These are phyloP conservation scores for Siphlonurus alternatus DNA, from an alignment of 2,888 invertebrate genomes.

Conservation along the genomic window DNA sequence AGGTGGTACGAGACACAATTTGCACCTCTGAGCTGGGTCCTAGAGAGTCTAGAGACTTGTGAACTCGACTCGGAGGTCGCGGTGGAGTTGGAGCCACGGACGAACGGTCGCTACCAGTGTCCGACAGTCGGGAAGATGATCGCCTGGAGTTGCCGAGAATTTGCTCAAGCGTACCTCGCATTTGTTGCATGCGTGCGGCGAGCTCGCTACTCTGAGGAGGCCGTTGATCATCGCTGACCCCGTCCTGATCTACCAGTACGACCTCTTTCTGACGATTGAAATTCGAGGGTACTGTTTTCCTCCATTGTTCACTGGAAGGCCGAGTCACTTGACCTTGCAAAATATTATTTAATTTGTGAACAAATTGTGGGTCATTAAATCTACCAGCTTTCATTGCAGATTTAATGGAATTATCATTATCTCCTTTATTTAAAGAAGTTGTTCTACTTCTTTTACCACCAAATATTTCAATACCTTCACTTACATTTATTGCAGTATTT, in stretches of 20 bases:
- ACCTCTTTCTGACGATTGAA: neutral
- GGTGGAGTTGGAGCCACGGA: neutral
- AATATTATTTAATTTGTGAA: neutral
- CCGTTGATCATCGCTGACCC: neutral
- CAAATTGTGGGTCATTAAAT: neutral
- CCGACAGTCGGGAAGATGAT: too few relatives aligned
- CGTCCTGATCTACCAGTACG: neutral
- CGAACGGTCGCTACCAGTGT: neutral
- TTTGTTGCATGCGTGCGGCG: neutral
- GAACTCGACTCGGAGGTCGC: too few relatives aligned
- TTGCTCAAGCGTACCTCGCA: neutral
- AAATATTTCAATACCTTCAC: conserved; percentile 41
- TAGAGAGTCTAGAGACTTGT: neutral
- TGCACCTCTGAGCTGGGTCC: neutral
- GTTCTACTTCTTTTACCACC: conserved; percentile 19
- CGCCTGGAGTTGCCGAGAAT: too few relatives aligned
- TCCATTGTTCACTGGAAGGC: neutral
- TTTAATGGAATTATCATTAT: neutral
- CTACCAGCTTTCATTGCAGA: neutral
- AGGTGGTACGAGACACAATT: neutral
- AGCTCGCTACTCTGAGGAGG: too few relatives aligned
- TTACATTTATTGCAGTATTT: conserved; percentile 36
- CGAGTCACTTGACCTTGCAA: neutral
- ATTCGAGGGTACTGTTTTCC: neutral
- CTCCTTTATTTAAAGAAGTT: neutral